Evolutionary conservation across 2,113 vertebrate species (phyloP).

Genomic region (Delphinapterus leucas): DNA sequence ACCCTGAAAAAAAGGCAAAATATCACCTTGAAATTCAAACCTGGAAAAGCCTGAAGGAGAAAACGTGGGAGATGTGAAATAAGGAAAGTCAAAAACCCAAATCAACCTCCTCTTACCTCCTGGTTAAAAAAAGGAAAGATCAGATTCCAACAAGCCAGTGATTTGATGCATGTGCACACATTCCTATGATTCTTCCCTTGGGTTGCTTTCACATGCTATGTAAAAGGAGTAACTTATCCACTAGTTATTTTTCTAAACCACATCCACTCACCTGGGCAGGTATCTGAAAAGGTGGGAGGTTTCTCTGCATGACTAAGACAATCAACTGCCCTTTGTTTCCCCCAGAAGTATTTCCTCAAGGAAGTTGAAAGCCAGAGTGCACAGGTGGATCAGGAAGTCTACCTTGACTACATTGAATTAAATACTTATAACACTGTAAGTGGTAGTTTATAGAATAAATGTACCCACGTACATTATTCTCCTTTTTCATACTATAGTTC

Average conservation of each 20-base stretch:
- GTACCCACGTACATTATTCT: neutral
- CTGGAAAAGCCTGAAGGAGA: neutral
- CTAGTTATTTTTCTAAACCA: conserved; percentile 32
- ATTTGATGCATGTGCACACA: too few relatives aligned
- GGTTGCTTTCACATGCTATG: neutral
- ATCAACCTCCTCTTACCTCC: neutral
- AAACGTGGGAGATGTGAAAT: neutral
- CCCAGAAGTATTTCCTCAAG: conserved; percentile 1
- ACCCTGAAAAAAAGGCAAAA: neutral
- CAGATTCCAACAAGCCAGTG: neutral
- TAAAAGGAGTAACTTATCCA: neutral
- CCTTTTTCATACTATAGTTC: conserved; percentile 14
- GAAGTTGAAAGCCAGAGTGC: neutral
- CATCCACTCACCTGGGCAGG: conserved; percentile 16
- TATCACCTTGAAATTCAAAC: neutral
- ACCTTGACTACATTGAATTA: neutral
- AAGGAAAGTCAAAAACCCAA: neutral
- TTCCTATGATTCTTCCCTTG: neutral
- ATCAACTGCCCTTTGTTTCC: neutral
- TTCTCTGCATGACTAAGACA: neutral
- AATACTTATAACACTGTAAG: neutral
- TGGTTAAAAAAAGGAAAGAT: neutral
- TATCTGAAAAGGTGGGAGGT: neutral
- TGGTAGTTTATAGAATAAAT: neutral
- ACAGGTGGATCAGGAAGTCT: neutral